Base-by-base conservation (phyloP, 2,888 invertebrate genomes). In the Tetheella fluctuosa region DNA sequence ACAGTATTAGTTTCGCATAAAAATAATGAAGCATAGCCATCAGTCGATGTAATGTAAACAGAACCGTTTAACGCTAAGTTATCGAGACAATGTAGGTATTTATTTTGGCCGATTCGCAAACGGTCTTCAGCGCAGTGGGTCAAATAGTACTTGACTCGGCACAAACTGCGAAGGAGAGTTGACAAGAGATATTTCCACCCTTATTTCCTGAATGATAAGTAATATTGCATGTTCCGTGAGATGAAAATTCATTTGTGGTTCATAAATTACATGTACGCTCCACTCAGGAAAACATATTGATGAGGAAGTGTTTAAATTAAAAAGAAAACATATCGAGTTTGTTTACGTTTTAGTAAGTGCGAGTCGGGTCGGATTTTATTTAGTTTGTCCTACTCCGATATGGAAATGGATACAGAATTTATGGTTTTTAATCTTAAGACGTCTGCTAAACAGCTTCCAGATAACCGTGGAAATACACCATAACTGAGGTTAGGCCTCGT, bases 1-100 rank as follows among this genome's bases (percentile, higher is more conserved):
- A 52, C 34, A 58, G 69, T 76, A 72, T 77, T 71, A 68, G 69
- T 71, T 71, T 72, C 70, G 64, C 65, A 58, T 69, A 68, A 74
- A 69, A 64, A 62, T 59, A 59, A 58, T 48, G 25, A 54, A 59
- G 52, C 58, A 42, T 37, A 42, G 53, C 57, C 23, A 20, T 39
- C 20, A 34, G 54, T 53, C 61, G 54, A 62, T 65, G 63, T 71
- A 20, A 20, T 34, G 23, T 20, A 34, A 28, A 34, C 64, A 68
- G 59, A 69, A 71, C 71, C 64, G 60, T 39, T 56, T 67, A 65
- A 67, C 64, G 67, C 65, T 52, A 70, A 73, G 42, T 70, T 69
- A 70, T 64, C 64, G 74, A 77, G 73, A 81, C 74, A 79, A 72
- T 73, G 73, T 56, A 54, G n/a, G n/a, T n/a, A 67, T 69, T 80